Conservation (phyloP, 1,140 invertebrate genomes). For the Sminthurides bifidus region DNA sequence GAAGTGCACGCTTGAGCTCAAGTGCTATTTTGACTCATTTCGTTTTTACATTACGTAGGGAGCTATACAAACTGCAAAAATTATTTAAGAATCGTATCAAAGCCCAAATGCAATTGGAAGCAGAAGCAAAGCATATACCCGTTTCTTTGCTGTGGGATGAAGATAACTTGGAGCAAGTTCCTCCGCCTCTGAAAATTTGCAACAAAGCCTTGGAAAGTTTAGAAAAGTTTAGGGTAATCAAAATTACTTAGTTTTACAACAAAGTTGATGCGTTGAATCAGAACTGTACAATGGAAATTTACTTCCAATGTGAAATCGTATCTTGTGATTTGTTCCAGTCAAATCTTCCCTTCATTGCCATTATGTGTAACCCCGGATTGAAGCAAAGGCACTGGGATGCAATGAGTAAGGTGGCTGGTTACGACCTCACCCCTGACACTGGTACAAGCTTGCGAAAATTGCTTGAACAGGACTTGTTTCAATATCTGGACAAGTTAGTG, state of each 20-base stretch:
- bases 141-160: constrained; percentile 46
- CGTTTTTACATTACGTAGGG: constrained; percentile 32
- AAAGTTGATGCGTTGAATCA: background rate
- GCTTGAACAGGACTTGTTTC: constrained; percentile 58
- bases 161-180: constrained; percentile 58
- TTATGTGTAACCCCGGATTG: constrained; percentile 76
- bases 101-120: constrained; percentile 31
- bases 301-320: too few relatives aligned
- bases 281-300: background rate
- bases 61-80: constrained; percentile 68
- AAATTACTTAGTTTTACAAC: background rate
- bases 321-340: constrained; percentile 42
- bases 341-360: constrained; percentile 63
- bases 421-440: constrained; percentile 72
- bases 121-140: constrained; percentile 29
- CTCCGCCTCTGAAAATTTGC: constrained; percentile 63
- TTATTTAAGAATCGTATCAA: constrained; percentile 65
- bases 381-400: constrained; percentile 81
- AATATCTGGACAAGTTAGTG: constrained; percentile 57
- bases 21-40: too few relatives aligned
- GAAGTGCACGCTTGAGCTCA: too few relatives aligned
- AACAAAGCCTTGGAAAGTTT: constrained; percentile 56
- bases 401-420: constrained; percentile 69
- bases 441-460: constrained; percentile 72
- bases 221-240: constrained; percentile 58